Base-by-base conservation (phyloP, 2,797 vertebrate species). In the Macroramphosus scolopax region DNA sequence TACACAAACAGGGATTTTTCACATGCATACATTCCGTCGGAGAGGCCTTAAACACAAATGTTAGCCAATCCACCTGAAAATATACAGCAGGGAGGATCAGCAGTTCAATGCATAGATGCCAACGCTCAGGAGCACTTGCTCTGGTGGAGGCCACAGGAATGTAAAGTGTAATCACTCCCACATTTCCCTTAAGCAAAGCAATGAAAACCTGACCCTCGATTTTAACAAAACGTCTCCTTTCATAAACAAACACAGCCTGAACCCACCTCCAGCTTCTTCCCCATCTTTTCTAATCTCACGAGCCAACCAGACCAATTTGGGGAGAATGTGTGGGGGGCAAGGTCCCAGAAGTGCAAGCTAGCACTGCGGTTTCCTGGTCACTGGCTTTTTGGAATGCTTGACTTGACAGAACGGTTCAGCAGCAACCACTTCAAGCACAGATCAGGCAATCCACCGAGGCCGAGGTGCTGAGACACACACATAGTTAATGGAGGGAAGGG, bases 331-430 rank as follows among this genome's bases (percentile, higher is more conserved):
- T 73, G 71, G 68, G 68, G 61, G 45, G 41, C 55, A 41, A 63
- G 71, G 75, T 76, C 70, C 34, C 65, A 54, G 42, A 75, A 72
- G 61, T 62, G 55, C 60, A 66, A 36, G 72, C 51, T 17, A 63
- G 64, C 15, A 0, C 33, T 76, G 77, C 15, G 83, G 80, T 84
- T 86, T 85, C 75, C 75, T 68, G 68, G 58, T 81, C 76, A 51
- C 43, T 55, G 69, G 59, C 39, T 74, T 54, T 71, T 49, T 58
- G 66, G 75, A 82, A 85, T 81, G 79, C 64, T 77, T 67, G 59
- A 78, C 68, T 77, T 81, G 78, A 81, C 70, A 68, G 65, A 74
- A 63, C 10, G 20, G 56, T 68, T 80, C 51, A 76, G 22, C 46
- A 48, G 53, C 64, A 80, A 81, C 68, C 77, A 67, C 76, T 76